Percentiles rank a stretch among this genome's conserved stretches.
These are phyloP conservation scores for Diorhabda elongata DNA, from an alignment of 1,140 invertebrate species.

Conservation along the genomic window DNA sequence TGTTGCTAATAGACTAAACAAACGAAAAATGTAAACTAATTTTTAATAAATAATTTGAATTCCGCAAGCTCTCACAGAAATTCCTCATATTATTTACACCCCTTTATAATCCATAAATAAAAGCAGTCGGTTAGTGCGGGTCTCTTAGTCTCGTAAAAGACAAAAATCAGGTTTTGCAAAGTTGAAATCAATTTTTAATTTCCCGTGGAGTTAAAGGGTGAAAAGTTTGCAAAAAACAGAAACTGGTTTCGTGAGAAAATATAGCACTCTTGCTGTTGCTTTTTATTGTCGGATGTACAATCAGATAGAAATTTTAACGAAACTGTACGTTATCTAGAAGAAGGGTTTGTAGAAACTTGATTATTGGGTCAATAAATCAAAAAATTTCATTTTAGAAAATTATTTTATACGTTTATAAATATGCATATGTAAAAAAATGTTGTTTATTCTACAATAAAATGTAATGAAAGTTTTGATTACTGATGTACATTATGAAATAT, in stretches of 20 bases:
- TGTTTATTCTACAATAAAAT: no score
- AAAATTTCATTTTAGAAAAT: no score
- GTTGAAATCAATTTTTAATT: constrained; percentile 1
- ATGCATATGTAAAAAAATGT: no score
- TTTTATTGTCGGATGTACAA: neutral
- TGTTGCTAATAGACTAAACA: no score
- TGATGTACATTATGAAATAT: no score
- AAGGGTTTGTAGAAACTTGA: neutral
- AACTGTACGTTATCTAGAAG: neutral
- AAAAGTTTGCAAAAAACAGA: neutral
- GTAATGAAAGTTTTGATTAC: no score
- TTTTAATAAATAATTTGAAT: no score
- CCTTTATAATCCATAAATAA: neutral
- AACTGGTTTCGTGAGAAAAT: constrained; percentile 2
- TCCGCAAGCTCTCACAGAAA: no score
- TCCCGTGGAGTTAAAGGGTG: neutral
- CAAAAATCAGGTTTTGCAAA: constrained; percentile 9
- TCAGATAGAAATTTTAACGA: neutral
- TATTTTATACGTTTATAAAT: no score
- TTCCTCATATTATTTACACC: neutral
- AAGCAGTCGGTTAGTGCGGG: neutral
- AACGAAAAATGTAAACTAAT: no score
- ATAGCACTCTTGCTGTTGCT: neutral
- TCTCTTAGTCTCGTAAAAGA: neutral
- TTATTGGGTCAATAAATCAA: no score